Base-by-base conservation (phyloP, 2,888 invertebrate genomes). In the Pedicia rivosa region DNA sequence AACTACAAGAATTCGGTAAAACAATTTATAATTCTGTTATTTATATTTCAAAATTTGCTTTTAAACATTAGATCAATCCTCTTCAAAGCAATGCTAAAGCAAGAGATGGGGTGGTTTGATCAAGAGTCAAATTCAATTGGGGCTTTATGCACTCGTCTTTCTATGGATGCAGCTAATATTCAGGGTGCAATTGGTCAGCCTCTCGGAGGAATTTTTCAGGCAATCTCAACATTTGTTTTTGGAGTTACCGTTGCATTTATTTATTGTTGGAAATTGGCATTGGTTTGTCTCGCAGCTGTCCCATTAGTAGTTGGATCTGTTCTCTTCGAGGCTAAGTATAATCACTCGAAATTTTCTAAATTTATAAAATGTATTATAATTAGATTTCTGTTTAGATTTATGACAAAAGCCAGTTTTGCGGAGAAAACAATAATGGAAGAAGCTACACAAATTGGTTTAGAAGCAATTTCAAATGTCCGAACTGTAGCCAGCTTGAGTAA, bases 101-200 rank as follows among this genome's bases (percentile, higher is more conserved):
- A 81, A 51, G 81, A 81, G 48, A 70, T 80, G 42, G 77, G 72
- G 5, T 81, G 78, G 76, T 81, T 74, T 55, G 81, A 82, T 50
- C 64, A 74, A 25, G 66, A 74, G 0, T 47, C 53, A 2, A 78
- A 81, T 51, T 74, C 75, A 2, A 70, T 77, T 2, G 81, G 81
- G 1, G 72, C 78, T 0, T 51, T 81, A 0, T 76, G 78, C 34
- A 70, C 77, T 0, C 62, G 78, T 10, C 57, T 82, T 0, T 75
- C 80, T 0, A 74, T 78, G 0, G 81, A 81, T 50, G 77, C 78
- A 0, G 71, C 78, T 0, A 74, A 72, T 2, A 74, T 81, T 1
- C 79, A 80, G 51, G 80, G 80, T 10, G 78, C 78, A 2, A 76
- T 78, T 1, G 80, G 79, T 1, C 73, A 70, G 30, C 64, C 79